Conservation (phyloP, 1,140 invertebrate species). For the Drosophila sproati region DNA sequence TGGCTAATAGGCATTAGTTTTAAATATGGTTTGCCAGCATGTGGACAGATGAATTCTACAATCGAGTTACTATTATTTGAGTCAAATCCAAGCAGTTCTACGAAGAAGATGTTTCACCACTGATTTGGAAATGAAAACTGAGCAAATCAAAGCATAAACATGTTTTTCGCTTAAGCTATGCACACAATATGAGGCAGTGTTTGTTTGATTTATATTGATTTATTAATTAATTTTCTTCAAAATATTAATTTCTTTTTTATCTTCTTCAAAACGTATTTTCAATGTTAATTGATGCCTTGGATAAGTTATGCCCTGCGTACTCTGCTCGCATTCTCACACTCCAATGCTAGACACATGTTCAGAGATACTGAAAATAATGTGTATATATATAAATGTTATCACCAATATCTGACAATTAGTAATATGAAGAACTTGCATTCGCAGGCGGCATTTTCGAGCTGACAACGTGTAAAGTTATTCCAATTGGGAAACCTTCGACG, state of each 20-base stretch:
- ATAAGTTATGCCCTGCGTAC: neutral
- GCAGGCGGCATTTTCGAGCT: constrained; percentile 46
- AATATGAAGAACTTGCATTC: constrained; percentile 32
- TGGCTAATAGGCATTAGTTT: constrained; percentile 12
- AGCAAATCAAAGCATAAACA: neutral
- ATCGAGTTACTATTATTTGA: too few species aligned
- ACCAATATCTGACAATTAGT: neutral
- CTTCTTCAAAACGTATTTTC: neutral
- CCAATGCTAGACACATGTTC: constrained; percentile 15
- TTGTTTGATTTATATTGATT: neutral
- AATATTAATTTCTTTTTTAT: constrained; percentile 2
- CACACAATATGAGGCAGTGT: neutral
- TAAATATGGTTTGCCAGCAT: constrained; percentile 1
- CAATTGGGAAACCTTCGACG: neutral
- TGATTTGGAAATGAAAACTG: neutral
- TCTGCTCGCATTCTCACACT: constrained; percentile 33
- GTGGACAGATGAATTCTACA: constrained; percentile 1
- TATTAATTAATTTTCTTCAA: neutral
- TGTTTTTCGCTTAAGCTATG: neutral
- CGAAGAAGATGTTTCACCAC: neutral
- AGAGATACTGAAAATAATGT: constrained; percentile 12
- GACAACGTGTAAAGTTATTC: constrained; percentile 46
- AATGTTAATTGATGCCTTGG: too few species aligned
- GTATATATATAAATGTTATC: neutral
- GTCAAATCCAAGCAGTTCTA: neutral